A percentile compares a stretch with the other conserved stretches of the same genome.
Conservation (phyloP, 2,888 invertebrate genomes). For the Lampropteryx suffumata region DNA sequence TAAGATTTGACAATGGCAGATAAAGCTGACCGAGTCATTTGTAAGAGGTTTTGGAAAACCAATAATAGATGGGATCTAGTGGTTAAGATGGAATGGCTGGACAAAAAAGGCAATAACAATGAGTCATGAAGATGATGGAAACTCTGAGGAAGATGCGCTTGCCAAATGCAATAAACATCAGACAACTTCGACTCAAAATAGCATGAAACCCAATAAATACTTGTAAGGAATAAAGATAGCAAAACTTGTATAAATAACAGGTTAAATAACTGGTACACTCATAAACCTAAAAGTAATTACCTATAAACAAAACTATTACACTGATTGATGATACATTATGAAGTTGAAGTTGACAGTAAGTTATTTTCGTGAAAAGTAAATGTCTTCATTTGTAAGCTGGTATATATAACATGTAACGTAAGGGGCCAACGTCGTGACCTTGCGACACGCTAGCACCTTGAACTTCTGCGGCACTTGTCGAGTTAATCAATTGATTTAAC, state of each 20-base stretch:
- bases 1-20: too few species aligned
- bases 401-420: constrained; percentile 17
- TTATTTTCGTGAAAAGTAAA: constrained; percentile 11
- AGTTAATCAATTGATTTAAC: constrained; percentile 36
- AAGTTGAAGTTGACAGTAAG: neutral
- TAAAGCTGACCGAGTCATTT: too few species aligned
- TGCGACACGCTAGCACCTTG: constrained; percentile 35
- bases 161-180: constrained; percentile 10
- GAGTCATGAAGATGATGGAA: neutral
- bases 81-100: too few species aligned
- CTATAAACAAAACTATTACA: neutral
- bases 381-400: neutral
- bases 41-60: too few species aligned
- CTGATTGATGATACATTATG: too few species aligned
- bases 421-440: constrained; percentile 27
- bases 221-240: constrained; percentile 10
- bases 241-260: neutral
- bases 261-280: neutral
- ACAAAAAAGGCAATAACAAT: too few species aligned
- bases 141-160: neutral
- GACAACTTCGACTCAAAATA: neutral
- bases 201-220: neutral
- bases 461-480: constrained; percentile 30
- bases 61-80: too few species aligned
- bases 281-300: neutral